Evolutionary conservation across 2,888 invertebrate genomes (phyloP), one percentile per base, ranked within the genome.

Genomic region (Dolichopus griseipennis): DNA sequence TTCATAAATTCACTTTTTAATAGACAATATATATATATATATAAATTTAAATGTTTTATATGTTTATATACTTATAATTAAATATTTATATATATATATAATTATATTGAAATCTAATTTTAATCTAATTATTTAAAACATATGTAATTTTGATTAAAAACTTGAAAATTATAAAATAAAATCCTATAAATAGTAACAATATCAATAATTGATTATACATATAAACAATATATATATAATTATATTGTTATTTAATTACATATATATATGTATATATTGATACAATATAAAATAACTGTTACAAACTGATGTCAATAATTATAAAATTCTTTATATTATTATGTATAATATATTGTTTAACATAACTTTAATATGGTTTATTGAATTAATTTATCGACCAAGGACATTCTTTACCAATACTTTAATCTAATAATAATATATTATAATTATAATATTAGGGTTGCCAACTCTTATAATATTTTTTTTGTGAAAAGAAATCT

Each of bases 371-470:
- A 63, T 15, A 27, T 63, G 15, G 27, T 63, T 63, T 63, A 63
- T 63, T 63, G 63, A 63, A 63, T 63, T 63, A 63, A 63, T 63
- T 27, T 63, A 63, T 63, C 27, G 63, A 18, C 27, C 27, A 63
- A 63, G 63, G 63, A 63, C 63, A 63, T 63, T 63, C 63, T 27
- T 63, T 18, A 52, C 52, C 52, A 18, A 52, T 52, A 52, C 6
- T 52, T 6, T 52, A 52, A 52, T 18, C 18, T 52, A 52, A 52
- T 18, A 52, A 52, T 52, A 10, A 18, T 52, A 52, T n/a, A 52
- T 52, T 18, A 52, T 52, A 52, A 52, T 52, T 18, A 18, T 52
- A 12, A n/a, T n/a, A 52, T 15, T 52, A 52, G n/a, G 1, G n/a
- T 52, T 52, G 18, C 52, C 52, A 52, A 12, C 37, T 37, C n/a